Conservation (phyloP, 2,113 vertebrate genomes). For the Montifringilla adamsi region DNA sequence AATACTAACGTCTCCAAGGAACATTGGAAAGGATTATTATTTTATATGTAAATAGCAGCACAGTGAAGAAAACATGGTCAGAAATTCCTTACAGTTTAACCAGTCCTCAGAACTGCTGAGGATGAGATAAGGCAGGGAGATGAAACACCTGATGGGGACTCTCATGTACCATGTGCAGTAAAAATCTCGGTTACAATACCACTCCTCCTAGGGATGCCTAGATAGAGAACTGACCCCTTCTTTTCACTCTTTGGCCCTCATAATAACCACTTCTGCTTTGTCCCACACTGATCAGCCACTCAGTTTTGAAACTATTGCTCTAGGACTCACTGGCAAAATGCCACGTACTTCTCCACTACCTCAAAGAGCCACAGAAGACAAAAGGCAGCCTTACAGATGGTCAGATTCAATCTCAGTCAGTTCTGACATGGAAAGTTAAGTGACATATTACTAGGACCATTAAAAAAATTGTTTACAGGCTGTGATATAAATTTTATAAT, state of each 20-base stretch:
- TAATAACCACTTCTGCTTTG: neutral
- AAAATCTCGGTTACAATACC: neutral
- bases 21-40: neutral
- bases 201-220: neutral
- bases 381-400: neutral
- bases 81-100: neutral
- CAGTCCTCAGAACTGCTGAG: neutral
- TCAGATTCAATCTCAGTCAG: neutral
- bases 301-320: neutral
- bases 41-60: neutral
- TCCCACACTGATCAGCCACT: neutral
- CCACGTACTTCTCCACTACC: neutral
- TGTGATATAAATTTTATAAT: neutral
- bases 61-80: accelerated
- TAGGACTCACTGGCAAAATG: neutral
- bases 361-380: neutral
- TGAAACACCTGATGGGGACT: neutral
- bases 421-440: neutral
- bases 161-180: neutral
- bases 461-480: neutral
- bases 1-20: neutral
- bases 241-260: neutral
- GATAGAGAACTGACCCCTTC: neutral
- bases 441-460: neutral
- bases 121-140: neutral